Evolutionary conservation across 2,888 invertebrate genomes (phyloP), one percentile per base, ranked within the genome.

Genomic region (Torymus auratus): DNA sequence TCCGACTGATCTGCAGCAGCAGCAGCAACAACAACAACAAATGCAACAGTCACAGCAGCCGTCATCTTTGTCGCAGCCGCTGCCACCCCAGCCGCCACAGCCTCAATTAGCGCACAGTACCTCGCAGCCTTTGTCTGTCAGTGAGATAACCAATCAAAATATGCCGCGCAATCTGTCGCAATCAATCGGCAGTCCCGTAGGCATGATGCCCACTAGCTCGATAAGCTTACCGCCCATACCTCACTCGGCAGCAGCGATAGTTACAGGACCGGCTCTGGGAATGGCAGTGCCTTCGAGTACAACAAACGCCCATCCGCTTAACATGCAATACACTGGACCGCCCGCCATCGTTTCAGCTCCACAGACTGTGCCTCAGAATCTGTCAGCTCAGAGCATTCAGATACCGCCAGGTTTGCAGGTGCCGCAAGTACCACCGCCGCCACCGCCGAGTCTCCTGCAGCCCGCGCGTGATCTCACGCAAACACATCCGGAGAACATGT

Each of bases 351-450:
- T 89, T 17, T 86, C 87, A 58, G 86, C 88, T 3, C 86, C 88
- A 23, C 91, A 90, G 79, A 89, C 86, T 23, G 84, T 91, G 78
- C 90, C 91, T 28, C 89, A 90, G 70, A 91, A 90, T 76, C 83
- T 91, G 86, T 79, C 82, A 4, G 69, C 83, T 2, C 75, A 88
- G 52, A 86, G 81, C 53, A 87, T 89, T 61, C 87, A 88, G 67
- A 84, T 88, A 82, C 85, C 86, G 5, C 84, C 84, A 5, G 86
- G 83, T 56, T 84, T 89, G 14, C 84, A 69, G 83, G 82, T 80
- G 53, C 72, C 72, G 1, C 75, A 62, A 55, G 65, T 78, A 15
- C 82, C 82, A 12, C 83, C 80, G 13, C 82, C 78, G n/a, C 82
- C 82, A 0, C 78, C 78, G 0, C 78, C 83, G 10, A 78, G 73